Base-by-base conservation (phyloP, 2,113 vertebrate genomes). In the Catharus bicknelli region DNA sequence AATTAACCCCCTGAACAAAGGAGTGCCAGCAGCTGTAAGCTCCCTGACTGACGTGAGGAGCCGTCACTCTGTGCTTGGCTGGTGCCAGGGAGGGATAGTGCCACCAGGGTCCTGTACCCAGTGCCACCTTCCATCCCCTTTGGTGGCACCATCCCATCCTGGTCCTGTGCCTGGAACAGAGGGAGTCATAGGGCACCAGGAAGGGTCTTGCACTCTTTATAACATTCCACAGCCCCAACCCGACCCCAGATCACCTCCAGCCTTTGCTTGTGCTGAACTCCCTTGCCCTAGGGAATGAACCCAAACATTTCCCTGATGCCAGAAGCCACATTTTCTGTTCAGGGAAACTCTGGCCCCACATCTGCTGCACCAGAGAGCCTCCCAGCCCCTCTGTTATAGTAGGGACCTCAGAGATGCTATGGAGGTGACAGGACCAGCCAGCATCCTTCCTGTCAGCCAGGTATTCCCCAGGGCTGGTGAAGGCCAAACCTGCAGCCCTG, bases 1-100 rank as follows among this genome's bases (percentile, higher is more conserved):
- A 97, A 97, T 96, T 96, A 95, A 32, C 45, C 48, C 50, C 55
- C 34, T 0, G 0, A 66, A 95, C 90, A 91, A 95, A 94, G 47
- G 42, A 54, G 30, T 14, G 30, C 40, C 2, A 1, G 70, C 80
- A 81, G 87, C 69, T 4, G 1, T 22, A 14, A 3, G 61, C 30
- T 90, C 47, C 38, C 23, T 70, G 82, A 67, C 7, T 86, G 92
- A 84, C 16, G 53, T 9, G 48, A 17, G 64, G 47, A 89, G 38
- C 32, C 0, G 0, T 66, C 84, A 58, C 14, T 45, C 40, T 27
- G 40, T 0, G 0, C 80, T 29, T 9, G 1, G 45, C 58, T 36
- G 67, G 26, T 51, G 83, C 58, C 26, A 11, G 30, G 45, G 20
- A 83, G 22, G n/a, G 55, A 57, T 2, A 61, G 23, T 47, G 67